Percentiles rank a stretch among this genome's conserved stretches.
phyloP scores from a whole-genome alignment of 2,797 vertebrate genomes.

The Gephyroberyx darwinii region DNA sequence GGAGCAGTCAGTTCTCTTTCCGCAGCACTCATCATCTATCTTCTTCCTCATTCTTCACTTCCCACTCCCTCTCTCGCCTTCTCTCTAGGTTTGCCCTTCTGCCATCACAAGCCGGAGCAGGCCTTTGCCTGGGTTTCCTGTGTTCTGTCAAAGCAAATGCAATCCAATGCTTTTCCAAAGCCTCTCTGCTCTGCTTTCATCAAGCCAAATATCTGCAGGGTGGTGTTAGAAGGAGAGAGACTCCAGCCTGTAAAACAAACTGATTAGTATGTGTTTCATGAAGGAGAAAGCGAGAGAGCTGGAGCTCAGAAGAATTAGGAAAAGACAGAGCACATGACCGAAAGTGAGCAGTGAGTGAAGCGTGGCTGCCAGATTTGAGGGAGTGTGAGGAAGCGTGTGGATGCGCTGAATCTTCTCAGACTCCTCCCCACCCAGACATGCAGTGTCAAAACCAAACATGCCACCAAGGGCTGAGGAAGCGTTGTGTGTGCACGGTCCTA shows the following conservation, averaged over 20 bases:
- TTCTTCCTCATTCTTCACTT: conserved; percentile 68
- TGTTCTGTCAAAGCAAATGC: conserved; percentile 69
- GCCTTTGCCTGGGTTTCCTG: conserved; percentile 70
- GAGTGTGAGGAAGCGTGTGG: conserved; percentile 2
- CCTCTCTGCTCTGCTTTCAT: conserved; percentile 48
- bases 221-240: conserved; percentile 46
- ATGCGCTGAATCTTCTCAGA: conserved; percentile 5
- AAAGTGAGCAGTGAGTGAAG: conserved; percentile 12
- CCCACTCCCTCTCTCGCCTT: conserved; percentile 52
- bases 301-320: conserved; percentile 8
- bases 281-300: conserved; percentile 23
- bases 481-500: neutral
- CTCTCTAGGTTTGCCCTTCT: conserved; percentile 62
- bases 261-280: conserved; percentile 50
- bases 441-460: conserved; percentile 1
- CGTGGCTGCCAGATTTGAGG: conserved; percentile 9
- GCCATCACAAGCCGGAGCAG: conserved; percentile 69
- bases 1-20: conserved; percentile 48
- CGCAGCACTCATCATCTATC: conserved; percentile 37
- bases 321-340: neutral
- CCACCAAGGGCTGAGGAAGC: neutral
- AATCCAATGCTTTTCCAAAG: conserved; percentile 51
- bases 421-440: conserved; percentile 12
- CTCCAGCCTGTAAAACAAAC: conserved; percentile 55
- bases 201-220: conserved; percentile 66